A percentile compares a stretch with the other conserved stretches of the same genome.
These are phyloP conservation scores for Heliconius aoede DNA, from an alignment of 2,888 invertebrate genomes.

Conservation along the genomic window DNA sequence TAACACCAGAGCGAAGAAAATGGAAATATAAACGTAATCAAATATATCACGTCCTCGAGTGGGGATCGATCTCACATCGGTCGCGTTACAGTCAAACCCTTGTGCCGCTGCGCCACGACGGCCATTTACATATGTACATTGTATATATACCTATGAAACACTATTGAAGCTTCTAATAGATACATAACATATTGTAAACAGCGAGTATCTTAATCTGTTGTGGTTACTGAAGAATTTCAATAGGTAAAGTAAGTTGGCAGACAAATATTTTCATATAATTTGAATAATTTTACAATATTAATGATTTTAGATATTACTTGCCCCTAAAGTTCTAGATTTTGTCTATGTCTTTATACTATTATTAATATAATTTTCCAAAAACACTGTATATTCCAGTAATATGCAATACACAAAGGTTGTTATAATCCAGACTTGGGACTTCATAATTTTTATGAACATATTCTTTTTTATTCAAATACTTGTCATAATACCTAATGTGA, in stretches of 20 bases:
- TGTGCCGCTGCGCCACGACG: too few relatives aligned
- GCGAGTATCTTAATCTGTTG: conserved; percentile 5
- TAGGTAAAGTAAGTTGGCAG: not conserved
- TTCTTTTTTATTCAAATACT: too few relatives aligned
- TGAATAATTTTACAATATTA: conserved; percentile 18
- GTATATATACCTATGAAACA: not conserved
- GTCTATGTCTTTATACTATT: not conserved
- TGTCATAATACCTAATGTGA: too few relatives aligned
- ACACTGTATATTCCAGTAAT: not conserved
- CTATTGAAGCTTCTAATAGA: not conserved
- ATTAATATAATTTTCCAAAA: not conserved
- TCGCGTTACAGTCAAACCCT: too few relatives aligned
- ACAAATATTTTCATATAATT: conserved; percentile 29
- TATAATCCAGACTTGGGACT: too few relatives aligned
- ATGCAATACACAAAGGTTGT: not conserved
- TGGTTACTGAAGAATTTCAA: conserved; percentile 19
- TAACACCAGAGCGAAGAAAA: too few relatives aligned
- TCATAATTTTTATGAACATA: too few relatives aligned
- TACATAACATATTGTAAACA: not conserved
- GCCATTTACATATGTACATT: not conserved
- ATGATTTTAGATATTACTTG: conserved; percentile 16
- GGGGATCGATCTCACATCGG: too few relatives aligned
- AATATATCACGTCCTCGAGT: too few relatives aligned
- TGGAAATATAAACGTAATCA: too few relatives aligned
- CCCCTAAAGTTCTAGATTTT: conserved; percentile 11